Base-by-base conservation (phyloP, 2,888 invertebrate species). In the Gastrophysa polygoni region DNA sequence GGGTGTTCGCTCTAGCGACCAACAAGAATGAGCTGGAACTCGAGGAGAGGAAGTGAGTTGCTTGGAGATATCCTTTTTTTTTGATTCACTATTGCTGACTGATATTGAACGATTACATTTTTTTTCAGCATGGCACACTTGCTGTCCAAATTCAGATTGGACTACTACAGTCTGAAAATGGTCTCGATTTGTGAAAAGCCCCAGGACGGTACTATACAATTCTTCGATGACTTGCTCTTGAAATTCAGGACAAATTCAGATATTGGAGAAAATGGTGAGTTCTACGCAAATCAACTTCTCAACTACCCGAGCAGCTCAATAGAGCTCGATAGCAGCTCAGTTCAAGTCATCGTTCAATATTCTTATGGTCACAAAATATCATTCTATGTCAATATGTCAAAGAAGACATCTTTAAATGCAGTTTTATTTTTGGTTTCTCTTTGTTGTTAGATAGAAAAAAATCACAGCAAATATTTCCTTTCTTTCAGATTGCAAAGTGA, bases 121-220 rank as follows among this genome's bases (percentile, higher is more conserved):
- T 69, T 70, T 79, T 83, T 49, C 81, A 97, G 97, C 78, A 96
- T 98, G 95, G 94, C 95, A 2, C 91, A 93, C 75, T 85, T 98
- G 57, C 84, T 98, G 71, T 87, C 91, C 0, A 98, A 98, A 83
- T 97, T 98, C 84, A 88, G 98, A 10, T 94, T 98, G 72, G 92
- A 96, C 80, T 98, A 93, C 82, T 91, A 93, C 1, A 92, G 95
- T 73, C 85, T 98, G 69, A 92, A 90, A 60, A 95, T 98, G 86
- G 91, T 98, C 60, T 96, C 96, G 74, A 90, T 96, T 64, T 91
- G 90, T 29, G 92, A 94, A 66, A 87, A 89, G 70, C 96, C 97
- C 0, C 87, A 88, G 66, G 86, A 88, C 1, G 87, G 88, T 44
- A 94, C 94, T 6, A 86, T 88, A 73, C 82, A 86, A 63, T 87